Conservation (phyloP, 2,113 vertebrate genomes). For the Hydropotes inermis region DNA sequence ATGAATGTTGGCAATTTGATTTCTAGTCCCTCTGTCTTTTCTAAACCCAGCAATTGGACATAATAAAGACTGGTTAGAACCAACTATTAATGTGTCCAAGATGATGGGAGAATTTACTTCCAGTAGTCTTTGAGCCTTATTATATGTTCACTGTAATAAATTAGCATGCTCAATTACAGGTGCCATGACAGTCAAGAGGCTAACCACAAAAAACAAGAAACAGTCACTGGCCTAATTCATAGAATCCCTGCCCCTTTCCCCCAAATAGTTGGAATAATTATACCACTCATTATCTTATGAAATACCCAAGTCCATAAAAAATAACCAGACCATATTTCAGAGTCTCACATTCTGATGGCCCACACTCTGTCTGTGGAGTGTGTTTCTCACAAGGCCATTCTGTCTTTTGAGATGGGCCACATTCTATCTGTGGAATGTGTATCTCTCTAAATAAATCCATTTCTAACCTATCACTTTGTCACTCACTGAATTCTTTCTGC, state of each 20-base stretch:
- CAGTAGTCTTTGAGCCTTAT: background rate
- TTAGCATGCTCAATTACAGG: background rate
- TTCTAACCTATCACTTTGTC: background rate
- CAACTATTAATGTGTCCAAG: background rate
- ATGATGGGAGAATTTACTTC: background rate
- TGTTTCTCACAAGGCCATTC: background rate
- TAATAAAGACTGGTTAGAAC: background rate
- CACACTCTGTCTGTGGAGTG: background rate
- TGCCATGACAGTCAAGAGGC: background rate
- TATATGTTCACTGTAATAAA: background rate
- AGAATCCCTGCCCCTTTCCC: background rate
- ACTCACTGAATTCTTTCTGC: background rate
- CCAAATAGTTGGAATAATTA: background rate
- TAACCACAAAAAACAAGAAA: background rate
- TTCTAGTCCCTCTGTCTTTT: background rate
- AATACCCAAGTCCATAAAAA: background rate
- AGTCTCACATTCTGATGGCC: background rate
- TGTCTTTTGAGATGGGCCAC: background rate
- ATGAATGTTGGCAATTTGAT: background rate
- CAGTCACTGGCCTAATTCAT: background rate
- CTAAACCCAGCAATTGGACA: background rate
- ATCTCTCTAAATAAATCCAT: background rate
- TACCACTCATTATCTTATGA: background rate
- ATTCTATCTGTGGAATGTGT: background rate
- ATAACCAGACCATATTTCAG: background rate